Conservation (phyloP, 2,113 vertebrate genomes). For the Scartelaos histophorus region DNA sequence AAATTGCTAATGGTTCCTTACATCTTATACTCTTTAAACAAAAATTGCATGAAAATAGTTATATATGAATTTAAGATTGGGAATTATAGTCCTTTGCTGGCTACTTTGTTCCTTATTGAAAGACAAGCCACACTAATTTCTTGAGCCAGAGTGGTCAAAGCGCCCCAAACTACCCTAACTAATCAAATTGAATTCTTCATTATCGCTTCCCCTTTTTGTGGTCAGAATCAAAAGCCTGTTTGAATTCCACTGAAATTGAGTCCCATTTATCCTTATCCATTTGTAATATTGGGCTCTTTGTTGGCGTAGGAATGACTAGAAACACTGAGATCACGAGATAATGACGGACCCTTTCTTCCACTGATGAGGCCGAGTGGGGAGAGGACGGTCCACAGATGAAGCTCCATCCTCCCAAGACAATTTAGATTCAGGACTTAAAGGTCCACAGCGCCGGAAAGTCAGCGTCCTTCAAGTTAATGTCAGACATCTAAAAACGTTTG, state of each 20-base stretch:
- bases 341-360: slow-evolving; percentile 62
- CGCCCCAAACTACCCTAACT: slow-evolving; percentile 37
- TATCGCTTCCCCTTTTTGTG: slow-evolving; percentile 25
- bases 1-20: neutral
- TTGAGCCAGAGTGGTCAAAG: slow-evolving; percentile 30
- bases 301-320: slow-evolving; percentile 50
- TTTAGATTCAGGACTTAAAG: slow-evolving; percentile 66
- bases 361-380: slow-evolving; percentile 72
- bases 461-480: slow-evolving; percentile 60
- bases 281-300: slow-evolving; percentile 61
- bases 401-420: slow-evolving; percentile 63
- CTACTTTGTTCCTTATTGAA: slow-evolving; percentile 42
- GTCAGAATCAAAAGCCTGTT: slow-evolving; percentile 48
- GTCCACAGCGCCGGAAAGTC: slow-evolving; percentile 41
- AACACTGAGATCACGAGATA: slow-evolving; percentile 67
- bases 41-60: neutral
- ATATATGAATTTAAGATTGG: neutral
- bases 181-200: slow-evolving; percentile 57
- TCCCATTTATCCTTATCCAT: slow-evolving; percentile 59
- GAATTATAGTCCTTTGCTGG: neutral
- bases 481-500: slow-evolving; percentile 61
- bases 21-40: neutral
- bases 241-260: slow-evolving; percentile 62
- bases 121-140: slow-evolving; percentile 31
- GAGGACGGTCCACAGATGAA: slow-evolving; percentile 75